These are phyloP conservation scores for Sepioteuthis lessoniana DNA, from an alignment of 2,888 invertebrate species.

Conservation along the genomic window DNA sequence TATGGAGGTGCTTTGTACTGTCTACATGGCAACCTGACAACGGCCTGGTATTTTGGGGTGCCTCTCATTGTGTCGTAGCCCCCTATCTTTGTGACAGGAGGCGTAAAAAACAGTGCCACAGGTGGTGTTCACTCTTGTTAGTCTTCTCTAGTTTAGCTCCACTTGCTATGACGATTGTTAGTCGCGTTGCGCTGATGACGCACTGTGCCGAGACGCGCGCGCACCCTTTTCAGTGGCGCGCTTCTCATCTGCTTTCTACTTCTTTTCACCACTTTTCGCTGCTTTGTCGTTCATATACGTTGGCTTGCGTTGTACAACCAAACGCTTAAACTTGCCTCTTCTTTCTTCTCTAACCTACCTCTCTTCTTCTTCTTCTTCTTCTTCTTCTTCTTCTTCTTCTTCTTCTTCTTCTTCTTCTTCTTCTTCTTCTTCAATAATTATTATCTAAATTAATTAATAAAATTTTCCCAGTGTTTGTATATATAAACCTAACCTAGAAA, in stretches of 20 bases:
- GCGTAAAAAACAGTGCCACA: not conserved
- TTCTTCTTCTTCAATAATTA: no score
- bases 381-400: no score
- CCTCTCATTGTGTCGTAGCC: not conserved
- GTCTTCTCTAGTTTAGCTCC: not conserved
- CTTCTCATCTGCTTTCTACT: not conserved
- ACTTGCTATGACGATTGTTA: not conserved
- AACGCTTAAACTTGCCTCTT: no score
- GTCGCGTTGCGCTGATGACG: not conserved
- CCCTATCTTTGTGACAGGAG: not conserved
- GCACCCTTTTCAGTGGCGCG: not conserved
- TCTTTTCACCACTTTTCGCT: not conserved
- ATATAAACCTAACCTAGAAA: no score
- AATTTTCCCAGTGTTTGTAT: no score
- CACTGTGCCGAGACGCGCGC: not conserved
- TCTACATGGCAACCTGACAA: not conserved
- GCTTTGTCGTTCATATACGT: not conserved
- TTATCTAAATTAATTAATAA: no score
- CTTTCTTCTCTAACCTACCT: no score
- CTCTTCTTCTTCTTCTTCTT: no score
- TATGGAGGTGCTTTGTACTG: not conserved
- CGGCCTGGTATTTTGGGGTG: not conserved
- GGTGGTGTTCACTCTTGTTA: not conserved
- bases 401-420: no score
- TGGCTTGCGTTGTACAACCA: not conserved